Conservation (phyloP, 2,113 vertebrate species). For the Prochilodus magdalenae region DNA sequence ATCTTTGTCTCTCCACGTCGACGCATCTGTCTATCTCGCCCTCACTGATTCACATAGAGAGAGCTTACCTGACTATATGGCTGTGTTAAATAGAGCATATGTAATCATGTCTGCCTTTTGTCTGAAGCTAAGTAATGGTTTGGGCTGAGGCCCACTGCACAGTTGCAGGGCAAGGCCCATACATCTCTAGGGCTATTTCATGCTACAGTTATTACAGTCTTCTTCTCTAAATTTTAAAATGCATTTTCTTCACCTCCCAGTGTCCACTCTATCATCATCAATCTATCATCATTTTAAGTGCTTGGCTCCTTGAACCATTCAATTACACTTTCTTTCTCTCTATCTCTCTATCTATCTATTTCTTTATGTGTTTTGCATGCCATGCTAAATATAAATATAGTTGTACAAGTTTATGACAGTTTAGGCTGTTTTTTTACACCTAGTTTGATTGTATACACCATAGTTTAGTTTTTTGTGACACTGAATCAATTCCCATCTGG, state of each 20-base stretch:
- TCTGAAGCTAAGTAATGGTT: conserved; percentile 27
- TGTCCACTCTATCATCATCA: neutral
- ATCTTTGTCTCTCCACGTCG: neutral
- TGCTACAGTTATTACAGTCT: neutral
- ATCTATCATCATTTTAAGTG: neutral
- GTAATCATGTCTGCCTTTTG: conserved; percentile 29
- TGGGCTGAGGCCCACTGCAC: neutral
- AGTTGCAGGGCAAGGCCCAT: neutral
- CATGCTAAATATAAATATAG: no score
- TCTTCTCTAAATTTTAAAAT: conserved; percentile 8
- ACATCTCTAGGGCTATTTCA: neutral
- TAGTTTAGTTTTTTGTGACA: no score
- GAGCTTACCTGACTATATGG: conserved; percentile 28
- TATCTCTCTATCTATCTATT: neutral
- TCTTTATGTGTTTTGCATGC: no score
- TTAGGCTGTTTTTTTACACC: neutral
- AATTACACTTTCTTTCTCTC: neutral
- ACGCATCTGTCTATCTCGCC: neutral
- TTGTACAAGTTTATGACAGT: no score
- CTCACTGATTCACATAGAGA: neutral
- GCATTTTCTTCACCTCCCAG: neutral
- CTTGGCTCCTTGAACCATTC: neutral
- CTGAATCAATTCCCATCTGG: no score
- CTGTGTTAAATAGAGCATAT: conserved; percentile 36
- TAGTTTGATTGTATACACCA: no score